phyloP scores from a whole-genome alignment of 2,888 invertebrate genomes.

The Drosophila putrida region DNA sequence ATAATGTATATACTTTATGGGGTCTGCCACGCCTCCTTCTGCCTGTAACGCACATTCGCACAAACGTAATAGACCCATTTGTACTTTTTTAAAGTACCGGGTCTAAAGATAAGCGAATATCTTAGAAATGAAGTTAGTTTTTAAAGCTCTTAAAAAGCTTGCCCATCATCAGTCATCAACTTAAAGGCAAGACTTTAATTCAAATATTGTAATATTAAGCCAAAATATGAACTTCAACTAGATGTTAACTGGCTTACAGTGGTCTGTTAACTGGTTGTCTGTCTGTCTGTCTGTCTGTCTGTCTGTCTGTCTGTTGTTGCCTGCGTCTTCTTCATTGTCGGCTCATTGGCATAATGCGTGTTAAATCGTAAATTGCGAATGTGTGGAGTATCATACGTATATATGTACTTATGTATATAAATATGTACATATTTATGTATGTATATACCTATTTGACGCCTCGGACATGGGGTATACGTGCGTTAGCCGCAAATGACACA shows the following conservation, averaged over 20 bases:
- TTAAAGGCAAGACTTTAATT: constrained; percentile 7
- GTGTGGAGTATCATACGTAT: constrained; percentile 4
- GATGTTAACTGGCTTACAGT: constrained; percentile 19
- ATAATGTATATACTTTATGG: no score
- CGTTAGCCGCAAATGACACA: constrained; percentile 43
- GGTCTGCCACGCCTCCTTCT: no score
- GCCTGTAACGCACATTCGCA: no score
- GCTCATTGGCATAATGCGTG: constrained; percentile 44
- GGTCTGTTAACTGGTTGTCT: constrained; percentile 11
- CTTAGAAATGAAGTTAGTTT: no score
- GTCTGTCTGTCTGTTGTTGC: neutral
- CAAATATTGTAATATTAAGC: constrained; percentile 5
- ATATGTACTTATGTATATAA: constrained; percentile 5
- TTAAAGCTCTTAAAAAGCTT: neutral
- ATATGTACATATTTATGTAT: neutral
- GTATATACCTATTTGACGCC: constrained; percentile 19
- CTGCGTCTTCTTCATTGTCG: constrained; percentile 39
- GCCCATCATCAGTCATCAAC: constrained; percentile 12
- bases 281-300: neutral
- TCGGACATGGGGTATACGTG: constrained; percentile 37
- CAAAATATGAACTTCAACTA: constrained; percentile 14
- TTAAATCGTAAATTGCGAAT: constrained; percentile 28
- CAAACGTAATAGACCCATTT: no score
- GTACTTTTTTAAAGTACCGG: no score
- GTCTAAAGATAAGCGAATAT: no score